These are phyloP conservation scores for Phenganax subtilis DNA, from an alignment of 92 coral and sea anemone species.

Conservation along the genomic window DNA sequence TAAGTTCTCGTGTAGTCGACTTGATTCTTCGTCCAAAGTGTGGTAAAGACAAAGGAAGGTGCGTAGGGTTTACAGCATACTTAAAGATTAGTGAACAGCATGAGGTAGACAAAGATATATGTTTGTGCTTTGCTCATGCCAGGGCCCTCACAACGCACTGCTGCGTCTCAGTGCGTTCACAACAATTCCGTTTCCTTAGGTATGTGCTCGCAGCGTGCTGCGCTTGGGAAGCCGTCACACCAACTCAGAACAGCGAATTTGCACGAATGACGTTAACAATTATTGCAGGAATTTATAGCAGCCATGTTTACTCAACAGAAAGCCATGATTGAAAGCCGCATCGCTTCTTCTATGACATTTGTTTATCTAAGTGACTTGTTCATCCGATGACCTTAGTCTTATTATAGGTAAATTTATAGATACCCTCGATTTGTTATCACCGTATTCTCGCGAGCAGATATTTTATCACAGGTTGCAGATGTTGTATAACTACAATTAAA, in stretches of 20 bases:
- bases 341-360: constrained; percentile 21
- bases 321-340: constrained; percentile 32
- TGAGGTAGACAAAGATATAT: constrained; percentile 42
- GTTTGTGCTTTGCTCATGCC: constrained; percentile 34
- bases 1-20: constrained; percentile 17
- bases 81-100: constrained; percentile 41
- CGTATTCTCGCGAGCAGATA: constrained; percentile 13
- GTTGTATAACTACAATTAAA: constrained; percentile 4
- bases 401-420: background rate
- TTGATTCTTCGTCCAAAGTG: constrained; percentile 28
- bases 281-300: constrained; percentile 24
- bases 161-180: constrained; percentile 18
- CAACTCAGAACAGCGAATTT: constrained; percentile 21
- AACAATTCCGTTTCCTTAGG: constrained; percentile 34
- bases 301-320: constrained; percentile 42
- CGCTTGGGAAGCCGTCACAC: constrained; percentile 26
- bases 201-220: constrained; percentile 28
- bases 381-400: constrained; percentile 30
- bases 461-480: constrained; percentile 38
- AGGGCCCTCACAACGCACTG: constrained; percentile 17
- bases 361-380: constrained; percentile 37
- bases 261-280: constrained; percentile 22
- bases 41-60: constrained; percentile 28
- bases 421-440: constrained; percentile 27
- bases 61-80: constrained; percentile 44